Evolutionary conservation across 2,888 invertebrate genomes (phyloP), one percentile per base, ranked within the genome.

Genomic region (Anodontia alba): DNA sequence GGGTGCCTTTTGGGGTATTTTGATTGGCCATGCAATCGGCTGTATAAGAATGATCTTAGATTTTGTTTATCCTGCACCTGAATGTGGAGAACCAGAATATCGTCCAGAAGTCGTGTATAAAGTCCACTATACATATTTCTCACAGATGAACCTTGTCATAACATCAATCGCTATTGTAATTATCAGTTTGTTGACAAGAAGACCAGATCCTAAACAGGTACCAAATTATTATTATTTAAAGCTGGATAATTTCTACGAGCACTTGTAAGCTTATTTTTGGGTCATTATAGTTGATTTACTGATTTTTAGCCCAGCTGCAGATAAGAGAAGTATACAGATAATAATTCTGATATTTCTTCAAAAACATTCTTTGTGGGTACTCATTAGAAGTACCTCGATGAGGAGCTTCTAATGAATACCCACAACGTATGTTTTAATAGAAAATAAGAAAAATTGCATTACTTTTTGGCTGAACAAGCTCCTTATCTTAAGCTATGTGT

Each of bases 1-100:
- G 91, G 95, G 95, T 20, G 95, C 95, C 12, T 95, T 95, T 88
- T 95, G 94, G 92, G 94, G 95, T 1, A 92, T 95, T 49, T 87
- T 95, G 80, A 81, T 89, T 7, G 95, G 95, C 7, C 94, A 95
- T 81, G 66, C 92, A 0, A 91, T 94, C 69, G 95, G 95, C 26
- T 80, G 95, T 0, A 89, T 92, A 23, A 90, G 95, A 43, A 94
- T 95, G 95, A 88, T 92, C 7, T 81, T 95, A 74, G 95, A 95
- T 79, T 94, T 95, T 77, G 87, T 91, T n/a, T 95, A 93, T 81
- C 91, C 91, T 1, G 93, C 92, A 51, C 95, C 95, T 1, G 83
- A 88, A 0, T 95, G 95, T 85, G 94, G 94, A 5, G 93, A 94
- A 76, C 84, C 87, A 43, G 95, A 95, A 81, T 87, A 87, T 1